Evolutionary conservation across 2,888 invertebrate genomes (phyloP).

Genomic region (Drosophila mercatorum): DNA sequence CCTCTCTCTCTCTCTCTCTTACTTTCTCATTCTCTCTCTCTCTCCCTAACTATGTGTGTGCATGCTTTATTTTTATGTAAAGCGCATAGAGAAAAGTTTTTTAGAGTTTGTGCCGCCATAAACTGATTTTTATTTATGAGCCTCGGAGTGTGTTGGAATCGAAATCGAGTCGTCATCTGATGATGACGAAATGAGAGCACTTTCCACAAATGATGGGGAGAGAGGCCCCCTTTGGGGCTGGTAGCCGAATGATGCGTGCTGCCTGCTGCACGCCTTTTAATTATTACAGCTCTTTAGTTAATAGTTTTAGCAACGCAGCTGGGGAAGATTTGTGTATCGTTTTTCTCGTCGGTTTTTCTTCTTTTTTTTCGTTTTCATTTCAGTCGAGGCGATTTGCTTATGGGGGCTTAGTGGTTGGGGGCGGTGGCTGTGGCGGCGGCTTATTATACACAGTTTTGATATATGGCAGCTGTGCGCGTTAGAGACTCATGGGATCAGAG

Average conservation of each 20-base stretch:
- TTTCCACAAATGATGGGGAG: conserved; percentile 32
- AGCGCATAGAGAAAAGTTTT: conserved; percentile 78
- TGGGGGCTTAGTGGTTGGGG: conserved; percentile 61
- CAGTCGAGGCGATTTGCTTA: conserved; percentile 27
- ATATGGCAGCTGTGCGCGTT: conserved; percentile 44
- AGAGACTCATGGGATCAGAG: conserved; percentile 27
- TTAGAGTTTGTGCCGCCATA: conserved; percentile 75
- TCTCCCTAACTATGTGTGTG: conserved; percentile 17
- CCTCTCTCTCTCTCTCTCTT: neutral
- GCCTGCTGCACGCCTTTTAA: conserved; percentile 71
- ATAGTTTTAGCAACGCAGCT: conserved; percentile 76
- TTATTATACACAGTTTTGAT: conserved; percentile 44
- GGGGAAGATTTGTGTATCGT: conserved; percentile 55
- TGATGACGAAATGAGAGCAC: conserved; percentile 74
- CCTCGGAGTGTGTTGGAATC: conserved; percentile 48
- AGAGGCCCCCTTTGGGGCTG: conserved; percentile 28
- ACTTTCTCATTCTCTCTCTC: conserved; percentile 16
- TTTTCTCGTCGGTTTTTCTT: conserved; percentile 3
- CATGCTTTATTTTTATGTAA: conserved; percentile 76
- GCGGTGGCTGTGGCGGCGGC: conserved; percentile 8
- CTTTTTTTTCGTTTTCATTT: neutral
- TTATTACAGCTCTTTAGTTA: conserved; percentile 78
- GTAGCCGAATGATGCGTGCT: conserved; percentile 56
- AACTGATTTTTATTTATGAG: conserved; percentile 79
- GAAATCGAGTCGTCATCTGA: conserved; percentile 76